A percentile compares a stretch with the other conserved stretches of the same genome.
phyloP scores from a whole-genome alignment of 2,113 vertebrate genomes.

The Cynoglossus semilaevis region DNA sequence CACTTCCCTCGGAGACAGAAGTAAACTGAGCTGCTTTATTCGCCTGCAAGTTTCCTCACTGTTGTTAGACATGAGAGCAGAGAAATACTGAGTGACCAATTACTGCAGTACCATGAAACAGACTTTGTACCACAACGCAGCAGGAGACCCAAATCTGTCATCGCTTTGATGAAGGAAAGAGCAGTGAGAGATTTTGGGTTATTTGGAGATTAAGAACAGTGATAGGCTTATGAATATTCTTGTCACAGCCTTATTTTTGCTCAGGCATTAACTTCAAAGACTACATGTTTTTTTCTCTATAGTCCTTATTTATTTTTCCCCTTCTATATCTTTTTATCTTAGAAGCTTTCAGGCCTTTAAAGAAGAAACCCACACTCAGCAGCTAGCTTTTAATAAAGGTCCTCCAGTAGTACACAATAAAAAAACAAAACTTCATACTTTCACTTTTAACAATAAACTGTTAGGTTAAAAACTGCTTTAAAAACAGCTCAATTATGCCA shows the following conservation, averaged over 20 bases:
- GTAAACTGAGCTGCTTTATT: conserved; percentile 13
- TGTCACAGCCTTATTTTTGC: conserved; percentile 30
- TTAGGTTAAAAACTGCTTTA: no score
- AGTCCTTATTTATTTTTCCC: conserved; percentile 29
- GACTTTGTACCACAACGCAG: conserved; percentile 40
- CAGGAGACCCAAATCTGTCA: conserved; percentile 65
- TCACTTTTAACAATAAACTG: no score
- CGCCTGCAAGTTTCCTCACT: conserved; percentile 4
- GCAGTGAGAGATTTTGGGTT: conserved; percentile 29
- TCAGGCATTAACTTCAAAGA: conserved; percentile 37
- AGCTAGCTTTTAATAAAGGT: conserved; percentile 17
- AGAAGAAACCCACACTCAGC: neutral
- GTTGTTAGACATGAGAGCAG: conserved; percentile 10
- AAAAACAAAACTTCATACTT: no score
- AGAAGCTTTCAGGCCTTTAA: conserved; percentile 27
- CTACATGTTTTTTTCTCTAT: conserved; percentile 19
- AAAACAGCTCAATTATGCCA: no score
- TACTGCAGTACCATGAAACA: conserved; percentile 51
- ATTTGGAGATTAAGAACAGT: conserved; percentile 44
- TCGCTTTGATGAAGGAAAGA: conserved; percentile 53
- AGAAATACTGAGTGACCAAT: conserved; percentile 54
- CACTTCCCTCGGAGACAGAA: neutral
- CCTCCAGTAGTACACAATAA: no score
- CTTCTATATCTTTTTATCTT: conserved; percentile 24
- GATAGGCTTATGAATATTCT: conserved; percentile 21